Percentiles rank a stretch among this genome's conserved stretches.
These are phyloP conservation scores for Corynorhinus townsendii DNA, from an alignment of 2,113 vertebrate species.

Conservation along the genomic window DNA sequence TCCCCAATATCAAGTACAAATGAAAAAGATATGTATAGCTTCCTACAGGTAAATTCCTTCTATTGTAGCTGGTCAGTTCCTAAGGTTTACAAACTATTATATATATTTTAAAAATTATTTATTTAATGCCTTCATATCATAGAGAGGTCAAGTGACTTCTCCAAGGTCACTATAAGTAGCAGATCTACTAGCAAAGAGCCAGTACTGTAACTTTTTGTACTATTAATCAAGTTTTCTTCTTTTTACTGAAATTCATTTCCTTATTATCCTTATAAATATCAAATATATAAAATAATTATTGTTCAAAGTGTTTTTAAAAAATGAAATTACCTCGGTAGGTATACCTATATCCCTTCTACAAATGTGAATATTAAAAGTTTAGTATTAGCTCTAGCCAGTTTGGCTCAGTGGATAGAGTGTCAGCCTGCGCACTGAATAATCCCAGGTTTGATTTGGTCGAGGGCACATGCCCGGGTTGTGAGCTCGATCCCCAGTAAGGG, in stretches of 20 bases:
- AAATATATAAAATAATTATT: not conserved
- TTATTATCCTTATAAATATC: not conserved
- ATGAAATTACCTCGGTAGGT: not conserved
- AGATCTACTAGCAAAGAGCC: not conserved
- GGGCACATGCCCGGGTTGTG: no score
- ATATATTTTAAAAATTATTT: not conserved
- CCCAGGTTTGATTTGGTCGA: no score
- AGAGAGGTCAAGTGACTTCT: not conserved
- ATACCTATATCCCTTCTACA: not conserved
- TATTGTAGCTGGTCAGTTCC: not conserved
- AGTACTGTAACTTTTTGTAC: not conserved
- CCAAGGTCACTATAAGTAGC: not conserved
- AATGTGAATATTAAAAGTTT: not conserved
- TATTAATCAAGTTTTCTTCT: not conserved
- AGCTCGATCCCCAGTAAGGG: no score
- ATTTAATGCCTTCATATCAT: not conserved
- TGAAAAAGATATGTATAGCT: slow-evolving; percentile 70
- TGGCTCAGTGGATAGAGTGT: no score
- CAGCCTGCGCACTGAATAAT: no score
- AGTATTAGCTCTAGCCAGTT: not conserved
- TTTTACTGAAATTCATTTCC: not conserved
- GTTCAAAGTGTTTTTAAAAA: not conserved
- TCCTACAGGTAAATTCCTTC: slow-evolving; percentile 74
- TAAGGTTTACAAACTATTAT: not conserved
- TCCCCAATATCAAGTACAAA: slow-evolving; percentile 41